Conservation (phyloP, 1,140 invertebrate genomes). For the Lasioglossum baleicum region DNA sequence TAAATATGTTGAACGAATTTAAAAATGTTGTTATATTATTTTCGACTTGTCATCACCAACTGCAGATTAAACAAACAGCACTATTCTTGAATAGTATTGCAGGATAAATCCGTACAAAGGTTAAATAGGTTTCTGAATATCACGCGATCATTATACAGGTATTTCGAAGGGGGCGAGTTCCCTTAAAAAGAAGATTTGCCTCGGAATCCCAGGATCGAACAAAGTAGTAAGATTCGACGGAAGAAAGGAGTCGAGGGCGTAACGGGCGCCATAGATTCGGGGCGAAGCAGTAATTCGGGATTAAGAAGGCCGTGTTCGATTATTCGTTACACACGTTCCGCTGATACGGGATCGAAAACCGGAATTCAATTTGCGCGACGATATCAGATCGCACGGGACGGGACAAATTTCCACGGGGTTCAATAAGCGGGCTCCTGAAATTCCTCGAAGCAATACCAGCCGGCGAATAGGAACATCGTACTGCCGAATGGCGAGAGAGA, state of each 20-base stretch:
- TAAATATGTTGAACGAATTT: no score
- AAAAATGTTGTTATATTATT: no score
- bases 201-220: not conserved
- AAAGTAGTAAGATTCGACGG: not conserved
- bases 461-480: not conserved
- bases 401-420: conserved; percentile 22
- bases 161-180: no score
- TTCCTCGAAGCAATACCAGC: conserved; percentile 15
- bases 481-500: not conserved
- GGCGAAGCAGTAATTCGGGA: not conserved
- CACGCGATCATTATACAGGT: no score
- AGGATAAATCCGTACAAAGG: no score
- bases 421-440: conserved; percentile 29
- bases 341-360: conserved; percentile 32
- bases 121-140: no score
- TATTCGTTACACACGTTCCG: conserved; percentile 30
- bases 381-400: conserved; percentile 24
- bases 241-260: not conserved
- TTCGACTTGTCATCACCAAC: no score
- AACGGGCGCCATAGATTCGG: not conserved
- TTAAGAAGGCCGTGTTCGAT: conserved; percentile 5
- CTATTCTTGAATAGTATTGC: no score
- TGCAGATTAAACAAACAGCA: no score
- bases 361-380: conserved; percentile 38
- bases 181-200: no score